These are phyloP conservation scores for Seladonia tumulorum DNA, from an alignment of 2,888 invertebrate species.

Conservation along the genomic window DNA sequence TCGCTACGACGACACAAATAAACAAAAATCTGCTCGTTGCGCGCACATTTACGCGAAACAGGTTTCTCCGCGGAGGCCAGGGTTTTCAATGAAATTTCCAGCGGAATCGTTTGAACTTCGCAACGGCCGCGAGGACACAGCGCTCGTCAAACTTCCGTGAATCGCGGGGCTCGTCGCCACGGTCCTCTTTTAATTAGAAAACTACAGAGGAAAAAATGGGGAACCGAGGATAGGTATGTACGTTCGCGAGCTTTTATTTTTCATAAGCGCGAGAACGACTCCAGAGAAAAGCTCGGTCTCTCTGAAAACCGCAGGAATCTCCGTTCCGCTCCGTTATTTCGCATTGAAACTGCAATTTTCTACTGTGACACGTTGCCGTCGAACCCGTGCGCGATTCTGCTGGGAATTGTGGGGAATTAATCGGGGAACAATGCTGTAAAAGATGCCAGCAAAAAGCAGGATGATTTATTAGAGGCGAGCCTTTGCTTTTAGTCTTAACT, in stretches of 20 bases:
- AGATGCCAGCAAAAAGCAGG: background rate
- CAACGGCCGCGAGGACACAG: background rate
- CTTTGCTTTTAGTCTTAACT: background rate
- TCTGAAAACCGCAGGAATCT: background rate
- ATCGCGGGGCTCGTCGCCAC: background rate
- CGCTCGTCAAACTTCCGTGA: background rate
- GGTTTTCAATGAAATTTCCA: conserved; percentile 7
- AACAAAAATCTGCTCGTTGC: background rate
- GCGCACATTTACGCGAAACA: background rate
- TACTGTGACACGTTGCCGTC: background rate
- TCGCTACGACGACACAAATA: background rate
- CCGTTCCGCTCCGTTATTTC: conserved; percentile 2
- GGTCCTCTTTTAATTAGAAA: background rate
- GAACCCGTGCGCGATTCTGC: background rate
- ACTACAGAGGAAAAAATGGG: background rate
- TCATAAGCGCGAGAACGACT: background rate
- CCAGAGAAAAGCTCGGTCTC: background rate
- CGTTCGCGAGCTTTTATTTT: background rate
- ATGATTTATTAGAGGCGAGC: background rate
- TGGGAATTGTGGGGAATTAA: background rate
- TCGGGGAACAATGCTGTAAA: background rate
- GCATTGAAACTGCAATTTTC: background rate
- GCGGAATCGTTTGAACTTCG: background rate
- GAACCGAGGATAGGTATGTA: background rate
- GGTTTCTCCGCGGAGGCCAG: background rate